Conservation (phyloP, 1,140 invertebrate species). For the Andrena cerasifolii region DNA sequence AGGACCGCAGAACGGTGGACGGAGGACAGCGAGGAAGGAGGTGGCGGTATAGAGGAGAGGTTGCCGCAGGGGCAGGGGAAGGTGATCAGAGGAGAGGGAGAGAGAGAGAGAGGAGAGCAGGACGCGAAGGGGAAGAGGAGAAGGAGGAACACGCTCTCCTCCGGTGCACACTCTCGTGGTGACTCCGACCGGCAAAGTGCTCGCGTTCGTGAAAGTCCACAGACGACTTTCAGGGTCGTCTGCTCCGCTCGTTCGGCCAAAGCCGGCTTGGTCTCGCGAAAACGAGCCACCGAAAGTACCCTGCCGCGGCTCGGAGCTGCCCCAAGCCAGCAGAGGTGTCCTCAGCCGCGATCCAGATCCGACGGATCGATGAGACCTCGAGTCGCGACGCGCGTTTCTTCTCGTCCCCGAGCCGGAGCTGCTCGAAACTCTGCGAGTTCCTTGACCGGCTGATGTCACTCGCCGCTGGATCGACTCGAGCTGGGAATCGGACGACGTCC, state of each 20-base stretch:
- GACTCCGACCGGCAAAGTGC: constrained; percentile 72
- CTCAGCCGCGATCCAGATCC: not conserved
- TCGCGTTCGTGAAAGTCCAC: constrained; percentile 80
- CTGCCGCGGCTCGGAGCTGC: not conserved
- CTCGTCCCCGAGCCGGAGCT: not conserved
- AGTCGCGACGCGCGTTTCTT: not conserved
- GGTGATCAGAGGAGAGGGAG: not conserved
- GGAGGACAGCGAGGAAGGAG: constrained; percentile 37
- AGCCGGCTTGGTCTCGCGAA: constrained; percentile 60
- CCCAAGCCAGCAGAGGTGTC: constrained; percentile 3
- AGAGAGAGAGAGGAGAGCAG: constrained; percentile 33
- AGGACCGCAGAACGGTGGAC: constrained; percentile 63
- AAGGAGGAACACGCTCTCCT: constrained; percentile 63
- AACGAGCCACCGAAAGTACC: constrained; percentile 49
- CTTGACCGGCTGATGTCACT: constrained; percentile 28
- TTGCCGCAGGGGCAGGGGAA: not conserved
- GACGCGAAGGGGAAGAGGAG: constrained; percentile 12
- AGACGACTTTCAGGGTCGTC: constrained; percentile 80
- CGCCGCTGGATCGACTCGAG: not conserved
- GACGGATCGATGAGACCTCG: constrained; percentile 12
- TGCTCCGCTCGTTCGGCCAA: constrained; percentile 68
- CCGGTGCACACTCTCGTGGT: constrained; percentile 68
- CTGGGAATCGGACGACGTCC: not conserved
- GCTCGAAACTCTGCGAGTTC: constrained; percentile 28
- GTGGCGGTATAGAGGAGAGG: constrained; percentile 14